Conservation (phyloP, 2,797 vertebrate genomes). For the Crenichthys baileyi region DNA sequence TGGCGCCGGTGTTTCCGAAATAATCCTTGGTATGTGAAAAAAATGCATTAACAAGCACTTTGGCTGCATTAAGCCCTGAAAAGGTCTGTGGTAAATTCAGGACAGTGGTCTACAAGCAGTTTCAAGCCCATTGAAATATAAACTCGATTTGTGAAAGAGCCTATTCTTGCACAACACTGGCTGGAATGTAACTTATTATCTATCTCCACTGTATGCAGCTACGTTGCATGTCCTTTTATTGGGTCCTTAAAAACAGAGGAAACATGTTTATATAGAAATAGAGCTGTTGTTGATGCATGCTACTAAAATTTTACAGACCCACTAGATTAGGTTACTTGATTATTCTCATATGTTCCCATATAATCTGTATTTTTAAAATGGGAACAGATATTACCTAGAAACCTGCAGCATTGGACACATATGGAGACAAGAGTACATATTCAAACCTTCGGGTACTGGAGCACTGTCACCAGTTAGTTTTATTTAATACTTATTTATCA, state of each 20-base stretch:
- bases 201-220: neutral
- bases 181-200: neutral
- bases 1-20: neutral
- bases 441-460: neutral
- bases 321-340: neutral
- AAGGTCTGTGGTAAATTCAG: neutral
- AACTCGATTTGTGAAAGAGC: neutral
- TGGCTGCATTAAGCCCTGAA: neutral
- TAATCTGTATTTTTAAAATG: neutral
- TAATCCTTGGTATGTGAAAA: neutral
- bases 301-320: neutral
- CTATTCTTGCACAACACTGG: neutral
- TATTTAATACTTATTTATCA: neutral
- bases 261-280: neutral
- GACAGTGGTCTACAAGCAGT: too few species aligned
- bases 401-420: neutral
- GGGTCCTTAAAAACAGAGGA: neutral
- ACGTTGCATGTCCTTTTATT: neutral
- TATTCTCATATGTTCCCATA: neutral
- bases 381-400: neutral
- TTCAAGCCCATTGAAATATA: neutral
- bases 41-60: neutral
- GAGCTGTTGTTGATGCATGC: neutral
- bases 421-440: neutral
- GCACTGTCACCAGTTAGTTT: neutral